Conservation (phyloP, 2,113 vertebrate genomes). For the Origma solitaria region DNA sequence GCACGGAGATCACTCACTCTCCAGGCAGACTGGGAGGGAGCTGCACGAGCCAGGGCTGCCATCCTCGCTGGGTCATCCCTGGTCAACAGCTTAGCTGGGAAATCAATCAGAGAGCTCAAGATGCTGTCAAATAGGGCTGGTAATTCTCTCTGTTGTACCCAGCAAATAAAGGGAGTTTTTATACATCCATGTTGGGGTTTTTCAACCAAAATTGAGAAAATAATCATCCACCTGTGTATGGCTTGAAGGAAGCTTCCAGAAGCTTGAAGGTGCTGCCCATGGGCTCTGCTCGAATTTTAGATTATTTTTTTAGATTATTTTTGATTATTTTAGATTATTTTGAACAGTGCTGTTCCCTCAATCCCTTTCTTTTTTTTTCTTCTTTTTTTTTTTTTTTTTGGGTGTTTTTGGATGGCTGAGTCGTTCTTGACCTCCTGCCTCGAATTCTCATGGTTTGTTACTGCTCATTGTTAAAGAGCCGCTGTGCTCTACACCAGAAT, state of each 20-base stretch:
- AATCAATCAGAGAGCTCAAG: background rate
- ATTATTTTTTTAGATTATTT: background rate
- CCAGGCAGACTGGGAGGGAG: background rate
- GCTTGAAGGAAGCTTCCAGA: background rate
- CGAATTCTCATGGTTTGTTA: background rate
- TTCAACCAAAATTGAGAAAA: background rate
- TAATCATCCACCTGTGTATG: background rate
- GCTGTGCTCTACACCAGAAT: background rate
- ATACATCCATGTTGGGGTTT: background rate
- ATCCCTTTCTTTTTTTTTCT: background rate
- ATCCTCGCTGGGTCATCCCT: background rate
- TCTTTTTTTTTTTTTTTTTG: background rate
- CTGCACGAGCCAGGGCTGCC: background rate
- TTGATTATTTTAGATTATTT: background rate
- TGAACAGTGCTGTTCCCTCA: background rate
- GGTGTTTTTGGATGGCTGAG: background rate
- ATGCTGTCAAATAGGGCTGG: background rate
- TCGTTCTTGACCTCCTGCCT: slow-evolving; percentile 5
- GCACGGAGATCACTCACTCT: background rate
- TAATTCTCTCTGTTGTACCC: background rate
- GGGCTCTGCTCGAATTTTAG: background rate
- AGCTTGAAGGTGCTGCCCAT: background rate
- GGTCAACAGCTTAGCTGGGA: background rate
- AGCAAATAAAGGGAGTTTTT: background rate
- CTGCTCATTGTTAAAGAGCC: background rate